Evolutionary conservation across 2,888 invertebrate genomes (phyloP).

Genomic region (Hemithea aestivaria): DNA sequence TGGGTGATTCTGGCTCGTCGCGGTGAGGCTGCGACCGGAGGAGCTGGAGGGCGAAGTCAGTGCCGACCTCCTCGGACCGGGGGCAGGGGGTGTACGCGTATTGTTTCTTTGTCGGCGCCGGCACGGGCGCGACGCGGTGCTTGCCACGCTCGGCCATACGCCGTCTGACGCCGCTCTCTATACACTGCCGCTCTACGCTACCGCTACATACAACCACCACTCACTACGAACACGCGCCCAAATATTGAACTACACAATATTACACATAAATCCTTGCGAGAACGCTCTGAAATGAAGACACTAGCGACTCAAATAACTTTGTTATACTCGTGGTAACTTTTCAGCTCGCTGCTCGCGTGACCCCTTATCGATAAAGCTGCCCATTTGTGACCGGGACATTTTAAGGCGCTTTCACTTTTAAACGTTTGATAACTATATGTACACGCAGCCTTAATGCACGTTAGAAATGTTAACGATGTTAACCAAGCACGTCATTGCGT

Average conservation of each 20-base stretch:
- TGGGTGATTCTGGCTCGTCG: slow-evolving; percentile 50
- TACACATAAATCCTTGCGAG: no score
- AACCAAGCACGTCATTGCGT: slow-evolving; percentile 6
- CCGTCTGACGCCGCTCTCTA: slow-evolving; percentile 58
- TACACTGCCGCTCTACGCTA: slow-evolving; percentile 27
- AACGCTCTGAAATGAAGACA: no score
- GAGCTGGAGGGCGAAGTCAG: slow-evolving; percentile 64
- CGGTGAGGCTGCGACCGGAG: slow-evolving; percentile 34
- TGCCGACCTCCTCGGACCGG: slow-evolving; percentile 74
- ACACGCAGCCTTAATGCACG: slow-evolving; percentile 22
- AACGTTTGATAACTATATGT: slow-evolving; percentile 23
- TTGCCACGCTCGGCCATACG: slow-evolving; percentile 75
- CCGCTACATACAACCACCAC: no score
- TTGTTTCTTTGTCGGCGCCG: slow-evolving; percentile 68
- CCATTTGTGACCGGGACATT: slow-evolving; percentile 32
- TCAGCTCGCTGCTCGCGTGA: slow-evolving; percentile 28
- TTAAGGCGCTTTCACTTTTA: slow-evolving; percentile 29
- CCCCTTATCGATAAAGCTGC: slow-evolving; percentile 44
- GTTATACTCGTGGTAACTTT: no score
- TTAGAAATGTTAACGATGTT: slow-evolving; percentile 26
- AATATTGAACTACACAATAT: no score
- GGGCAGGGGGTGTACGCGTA: slow-evolving; percentile 76
- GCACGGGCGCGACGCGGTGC: slow-evolving; percentile 73
- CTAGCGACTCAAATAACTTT: no score
- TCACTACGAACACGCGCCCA: no score